Percentiles rank a stretch among this genome's conserved stretches.
Conservation (phyloP, 2,888 invertebrate species). For the Dicyrtomina minuta region DNA sequence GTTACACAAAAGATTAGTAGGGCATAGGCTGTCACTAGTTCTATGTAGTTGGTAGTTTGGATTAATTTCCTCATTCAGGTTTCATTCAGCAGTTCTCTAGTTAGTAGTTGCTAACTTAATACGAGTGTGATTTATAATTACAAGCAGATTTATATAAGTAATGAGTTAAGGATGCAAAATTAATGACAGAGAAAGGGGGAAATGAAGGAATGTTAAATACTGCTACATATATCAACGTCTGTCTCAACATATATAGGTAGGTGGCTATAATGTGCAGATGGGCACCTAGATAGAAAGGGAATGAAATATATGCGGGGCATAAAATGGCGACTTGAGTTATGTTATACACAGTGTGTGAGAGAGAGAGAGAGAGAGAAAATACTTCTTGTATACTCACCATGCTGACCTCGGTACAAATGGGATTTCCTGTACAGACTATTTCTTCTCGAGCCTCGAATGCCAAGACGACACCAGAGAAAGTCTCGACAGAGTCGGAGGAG, state of each 20-base stretch:
- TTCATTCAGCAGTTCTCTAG: too few relatives aligned
- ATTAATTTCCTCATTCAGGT: too few relatives aligned
- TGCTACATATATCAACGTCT: neutral
- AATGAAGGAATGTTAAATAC: neutral
- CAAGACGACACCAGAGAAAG: slow-evolving; percentile 51
- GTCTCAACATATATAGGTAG: too few relatives aligned
- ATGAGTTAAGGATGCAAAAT: neutral
- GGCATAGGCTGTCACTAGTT: too few relatives aligned
- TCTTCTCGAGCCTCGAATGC: slow-evolving; percentile 37
- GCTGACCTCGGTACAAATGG: slow-evolving; percentile 51
- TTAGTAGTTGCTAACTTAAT: too few relatives aligned
- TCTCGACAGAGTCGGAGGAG: slow-evolving; percentile 62
- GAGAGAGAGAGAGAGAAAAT: neutral
- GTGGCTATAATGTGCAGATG: too few relatives aligned
- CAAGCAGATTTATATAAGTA: neutral
- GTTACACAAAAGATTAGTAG: too few relatives aligned
- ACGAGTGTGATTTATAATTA: neutral
- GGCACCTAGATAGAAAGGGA: neutral
- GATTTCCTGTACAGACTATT: slow-evolving; percentile 50
- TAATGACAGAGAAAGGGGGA: neutral
- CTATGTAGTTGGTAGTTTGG: too few relatives aligned
- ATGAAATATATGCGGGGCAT: slow-evolving; percentile 1
- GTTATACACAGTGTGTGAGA: neutral
- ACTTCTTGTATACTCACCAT: slow-evolving; percentile 16
- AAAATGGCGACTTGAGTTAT: neutral